Evolutionary conservation across 2,888 invertebrate genomes (phyloP), one percentile per base, ranked within the genome.

Genomic region (Lithophane socia): DNA sequence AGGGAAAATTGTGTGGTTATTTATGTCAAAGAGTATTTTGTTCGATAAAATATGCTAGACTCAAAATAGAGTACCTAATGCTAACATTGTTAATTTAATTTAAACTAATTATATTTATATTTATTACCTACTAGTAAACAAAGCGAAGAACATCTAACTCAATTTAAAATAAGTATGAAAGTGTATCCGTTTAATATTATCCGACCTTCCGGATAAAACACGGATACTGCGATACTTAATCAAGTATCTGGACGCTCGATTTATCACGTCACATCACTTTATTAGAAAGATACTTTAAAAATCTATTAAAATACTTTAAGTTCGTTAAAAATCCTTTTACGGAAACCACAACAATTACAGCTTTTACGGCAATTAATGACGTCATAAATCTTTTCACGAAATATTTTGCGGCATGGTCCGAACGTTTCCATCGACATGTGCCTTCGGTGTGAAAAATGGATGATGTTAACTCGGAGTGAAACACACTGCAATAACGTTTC

Each of bases 391-490:
- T 84, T 75, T 66, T 60, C 49, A 73, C 66, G 44, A 75, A 75
- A 77, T 77, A 85, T 84, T 80, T 74, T 67, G 79, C 77, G 73
- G 67, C 58, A 67, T 77, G 68, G 73, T 68, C 56, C 73, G 64
- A 82, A 82, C 73, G 73, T 77, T 73, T 66, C 54, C 67, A 79
- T 80, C 85, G 82, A 78, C 86, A 69, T 77, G 75, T 83, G 85
- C 84, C 79, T 84, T 85, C 77, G 67, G 80, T 84, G 80, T 91
- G 87, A 86, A 88, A 89, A 89, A 90, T 89, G 84, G 80, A 79
- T 69, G 75, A 81, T 85, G 84, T 83, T 86, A 82, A 82, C 80
- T 79, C 78, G 69, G 75, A 80, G 75, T 77, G 77, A 67, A 84
- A 84, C 77, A 72, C 65, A 75, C 61, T 84, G 88, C 83, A 80